Percentiles rank a stretch among this genome's conserved stretches.
Conservation (phyloP, 2,797 vertebrate species). For the Myiotriccus ornatus region DNA sequence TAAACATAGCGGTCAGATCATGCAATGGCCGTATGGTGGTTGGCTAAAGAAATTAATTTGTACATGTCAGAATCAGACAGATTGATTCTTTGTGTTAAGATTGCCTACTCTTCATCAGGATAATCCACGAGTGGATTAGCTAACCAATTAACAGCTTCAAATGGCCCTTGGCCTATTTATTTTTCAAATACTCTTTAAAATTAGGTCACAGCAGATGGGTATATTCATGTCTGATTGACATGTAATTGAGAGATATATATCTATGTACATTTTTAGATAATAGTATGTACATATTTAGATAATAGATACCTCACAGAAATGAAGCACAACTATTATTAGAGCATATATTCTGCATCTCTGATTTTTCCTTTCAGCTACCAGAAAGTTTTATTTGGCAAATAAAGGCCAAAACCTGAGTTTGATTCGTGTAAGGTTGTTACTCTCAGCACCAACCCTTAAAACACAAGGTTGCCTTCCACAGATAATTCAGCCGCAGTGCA, state of each 20-base stretch:
- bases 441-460: neutral
- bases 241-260: neutral
- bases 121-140: slow-evolving; percentile 31
- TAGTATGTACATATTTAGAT: neutral
- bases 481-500: neutral
- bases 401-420: neutral
- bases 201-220: neutral
- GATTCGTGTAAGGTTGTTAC: neutral
- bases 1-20: neutral
- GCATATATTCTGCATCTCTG: neutral
- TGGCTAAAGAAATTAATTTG: neutral
- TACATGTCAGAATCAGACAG: neutral
- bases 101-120: neutral
- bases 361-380: neutral
- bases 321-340: neutral
- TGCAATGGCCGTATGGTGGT: neutral
- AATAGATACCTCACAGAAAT: neutral
- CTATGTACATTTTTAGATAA: neutral
- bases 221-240: neutral
- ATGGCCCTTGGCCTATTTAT: slow-evolving; percentile 23
- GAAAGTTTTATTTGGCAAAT: neutral
- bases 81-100: neutral
- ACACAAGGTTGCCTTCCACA: neutral
- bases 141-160: slow-evolving; percentile 15
- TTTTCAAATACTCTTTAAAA: slow-evolving; percentile 24